Conservation (phyloP, 2,113 vertebrate species). For the Semnornis frantzii region DNA sequence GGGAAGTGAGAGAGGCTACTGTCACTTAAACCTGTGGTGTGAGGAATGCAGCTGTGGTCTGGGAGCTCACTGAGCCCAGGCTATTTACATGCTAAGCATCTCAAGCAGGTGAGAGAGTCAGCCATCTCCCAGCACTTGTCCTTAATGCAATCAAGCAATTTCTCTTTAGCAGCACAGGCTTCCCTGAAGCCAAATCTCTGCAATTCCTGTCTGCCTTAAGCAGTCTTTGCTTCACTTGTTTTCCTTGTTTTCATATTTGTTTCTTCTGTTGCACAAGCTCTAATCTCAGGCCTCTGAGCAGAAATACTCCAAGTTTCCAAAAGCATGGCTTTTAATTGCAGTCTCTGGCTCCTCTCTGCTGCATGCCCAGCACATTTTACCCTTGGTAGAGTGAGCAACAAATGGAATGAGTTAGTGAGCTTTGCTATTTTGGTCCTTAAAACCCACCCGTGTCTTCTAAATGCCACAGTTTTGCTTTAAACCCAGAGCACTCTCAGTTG, state of each 20-base stretch:
- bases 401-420: not conserved
- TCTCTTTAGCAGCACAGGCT: not conserved
- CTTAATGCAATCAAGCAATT: not conserved
- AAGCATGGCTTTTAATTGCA: not conserved
- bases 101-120: not conserved
- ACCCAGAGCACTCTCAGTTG: not conserved
- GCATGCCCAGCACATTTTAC: not conserved
- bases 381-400: not conserved
- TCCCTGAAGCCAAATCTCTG: not conserved
- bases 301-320: not conserved
- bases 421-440: not conserved
- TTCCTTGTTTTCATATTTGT: slow-evolving; percentile 22
- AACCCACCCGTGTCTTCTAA: not conserved
- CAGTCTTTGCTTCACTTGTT: slow-evolving; percentile 25
- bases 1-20: not conserved
- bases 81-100: not conserved
- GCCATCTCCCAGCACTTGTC: not conserved
- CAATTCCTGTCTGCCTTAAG: slow-evolving; percentile 1
- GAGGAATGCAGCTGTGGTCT: slow-evolving; percentile 10
- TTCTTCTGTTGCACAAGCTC: slow-evolving; percentile 17
- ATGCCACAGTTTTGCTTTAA: not conserved
- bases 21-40: not conserved
- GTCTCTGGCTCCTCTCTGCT: not conserved
- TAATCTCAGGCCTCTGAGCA: not conserved
- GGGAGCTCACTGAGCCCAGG: not conserved